phyloP scores from a whole-genome alignment of 2,113 vertebrate species.

The Zosterops japonicus region DNA sequence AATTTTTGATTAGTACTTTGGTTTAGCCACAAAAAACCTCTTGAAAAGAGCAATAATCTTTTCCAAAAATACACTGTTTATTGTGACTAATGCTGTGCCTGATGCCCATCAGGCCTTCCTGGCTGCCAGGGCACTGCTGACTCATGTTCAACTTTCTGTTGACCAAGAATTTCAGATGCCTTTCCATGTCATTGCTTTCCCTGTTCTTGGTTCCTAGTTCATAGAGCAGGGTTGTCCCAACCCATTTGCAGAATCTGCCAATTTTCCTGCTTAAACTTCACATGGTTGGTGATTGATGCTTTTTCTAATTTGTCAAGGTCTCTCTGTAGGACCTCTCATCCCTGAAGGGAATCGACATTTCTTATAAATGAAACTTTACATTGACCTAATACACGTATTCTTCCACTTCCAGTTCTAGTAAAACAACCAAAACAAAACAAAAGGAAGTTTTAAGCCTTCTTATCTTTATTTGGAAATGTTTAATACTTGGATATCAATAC shows the following conservation, averaged over 20 bases:
- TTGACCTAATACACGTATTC: not conserved
- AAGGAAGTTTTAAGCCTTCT: not conserved
- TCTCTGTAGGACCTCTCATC: not conserved
- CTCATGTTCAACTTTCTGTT: fast-evolving
- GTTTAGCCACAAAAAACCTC: not conserved
- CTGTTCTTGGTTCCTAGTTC: not conserved
- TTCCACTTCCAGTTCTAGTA: not conserved
- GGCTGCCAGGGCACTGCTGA: not conserved
- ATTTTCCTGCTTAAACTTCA: not conserved
- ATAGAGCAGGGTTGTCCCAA: not conserved
- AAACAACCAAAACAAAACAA: not conserved
- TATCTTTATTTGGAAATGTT: not conserved
- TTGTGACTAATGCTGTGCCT: not conserved
- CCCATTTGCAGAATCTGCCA: not conserved
- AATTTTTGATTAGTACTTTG: not conserved
- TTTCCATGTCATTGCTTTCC: not conserved
- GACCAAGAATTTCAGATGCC: fast-evolving
- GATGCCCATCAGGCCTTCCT: not conserved
- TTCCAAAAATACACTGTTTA: not conserved
- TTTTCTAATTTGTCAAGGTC: not conserved
- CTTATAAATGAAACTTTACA: not conserved
- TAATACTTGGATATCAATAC: not conserved
- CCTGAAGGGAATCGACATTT: fast-evolving
- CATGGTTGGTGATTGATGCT: not conserved
- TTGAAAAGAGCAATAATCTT: not conserved